Base-by-base conservation (phyloP, 2,113 vertebrate genomes). In the Triplophysa dalaica region DNA sequence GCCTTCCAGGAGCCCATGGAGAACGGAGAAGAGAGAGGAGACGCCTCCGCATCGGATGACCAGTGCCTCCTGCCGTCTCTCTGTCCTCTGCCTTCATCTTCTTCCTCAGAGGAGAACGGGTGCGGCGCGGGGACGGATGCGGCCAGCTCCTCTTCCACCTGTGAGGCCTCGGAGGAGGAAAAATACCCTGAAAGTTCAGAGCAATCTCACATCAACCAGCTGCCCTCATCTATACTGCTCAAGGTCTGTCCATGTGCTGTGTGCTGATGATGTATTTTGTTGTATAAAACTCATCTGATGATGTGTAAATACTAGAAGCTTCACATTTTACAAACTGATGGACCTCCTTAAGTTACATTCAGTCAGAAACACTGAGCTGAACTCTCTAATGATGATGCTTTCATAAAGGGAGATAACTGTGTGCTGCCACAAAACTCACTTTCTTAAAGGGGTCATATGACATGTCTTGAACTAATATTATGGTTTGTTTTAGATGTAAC, bases 151-250 rank as follows among this genome's bases (percentile, higher is more conserved):
- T 90, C 90, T 2, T 89, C 91, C 82, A 86, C 87, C 4, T 84
- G 87, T 3, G 94, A 94, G 64, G 86, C 83, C 70, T 86, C 61
- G 5, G 75, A 76, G 75, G 92, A 92, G 65, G 82, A 75, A 17
- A 92, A 82, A 88, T 86, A 78, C 84, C 79, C 82, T 19, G 92
- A 94, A 16, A 80, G 83, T 41, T 79, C 84, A 21, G 93, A 94
- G 58, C 83, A 85, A 4, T 88, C 90, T 61, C 90, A 94, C 87
- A 95, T 98, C 87, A 98, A 99, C 87, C 95, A 98, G 87, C 92
- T 99, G 87, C 96, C 97, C 69, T 95, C 96, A 38, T 98, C 97
- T 84, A 96, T 98, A 75, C 95, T 99, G 50, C 95, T 99, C 52
- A 99, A 98, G 96, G 96, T 97, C 85, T 89, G 94, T 75, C 65